Base-by-base conservation (phyloP, 2,113 vertebrate genomes). In the Ascaphus truei region DNA sequence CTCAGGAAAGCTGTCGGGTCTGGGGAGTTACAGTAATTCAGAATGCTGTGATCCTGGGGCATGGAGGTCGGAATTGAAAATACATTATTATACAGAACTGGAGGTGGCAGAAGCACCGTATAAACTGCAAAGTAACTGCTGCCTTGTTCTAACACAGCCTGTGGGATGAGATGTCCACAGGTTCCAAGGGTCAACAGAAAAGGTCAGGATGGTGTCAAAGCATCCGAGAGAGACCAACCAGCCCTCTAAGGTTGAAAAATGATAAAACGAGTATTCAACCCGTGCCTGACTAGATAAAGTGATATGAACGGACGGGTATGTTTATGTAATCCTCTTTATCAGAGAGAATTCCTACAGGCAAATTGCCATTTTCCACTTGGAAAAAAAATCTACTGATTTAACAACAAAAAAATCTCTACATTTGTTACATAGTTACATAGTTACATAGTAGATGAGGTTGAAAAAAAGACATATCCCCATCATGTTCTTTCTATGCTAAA, bases 71-170 rank as follows among this genome's bases (percentile, higher is more conserved):
- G 39, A 47, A 68, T 37, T 37, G 66, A 60, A 68, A 71, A 61
- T 45, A 52, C 56, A 61, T 71, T 61, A 69, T 60, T 69, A 61
- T 69, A 69, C 57, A 52, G 67, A 71, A 61, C 67, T 61, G 67
- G 56, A 71, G 56, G 67, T 71, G 67, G 61, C 67, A 52, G 33
- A 30, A 52, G 45, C 47, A 61, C 16, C 51, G 57, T 61, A 23
- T 52, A 41, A 61, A 60, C 67, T 71, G 67, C 57, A 61, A 71
- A 71, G 57, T 71, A 71, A 60, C 67, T 71, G 16, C 45, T 11
- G 67, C 67, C 67, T 68, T 71, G 67, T 71, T 71, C 56, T 52
- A 41, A 71, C 67, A 61, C 67, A 61, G 57, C 67, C 67, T 52
- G 56, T 61, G 67, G 67, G 67, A 61, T 71, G 56, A 71, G 56